These are phyloP conservation scores for Callimorpha dominula DNA, from an alignment of 2,888 invertebrate species.

Conservation along the genomic window DNA sequence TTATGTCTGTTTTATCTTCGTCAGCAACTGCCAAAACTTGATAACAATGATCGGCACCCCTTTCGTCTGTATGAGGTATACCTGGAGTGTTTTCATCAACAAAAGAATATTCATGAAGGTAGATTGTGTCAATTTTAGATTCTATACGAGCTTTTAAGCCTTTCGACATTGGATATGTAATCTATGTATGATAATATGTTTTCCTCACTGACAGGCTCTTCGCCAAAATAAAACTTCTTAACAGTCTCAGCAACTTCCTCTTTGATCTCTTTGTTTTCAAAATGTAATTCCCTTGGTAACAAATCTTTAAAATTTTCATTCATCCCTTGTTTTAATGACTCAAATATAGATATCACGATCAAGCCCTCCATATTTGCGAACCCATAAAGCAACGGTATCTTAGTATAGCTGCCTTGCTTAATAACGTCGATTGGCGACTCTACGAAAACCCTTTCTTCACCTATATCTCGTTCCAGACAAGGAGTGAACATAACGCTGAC, in stretches of 20 bases:
- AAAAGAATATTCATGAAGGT: slow-evolving; percentile 63
- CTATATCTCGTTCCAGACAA: slow-evolving; percentile 57
- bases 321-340: slow-evolving; percentile 52
- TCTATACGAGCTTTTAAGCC: slow-evolving; percentile 46
- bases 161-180: slow-evolving; percentile 58
- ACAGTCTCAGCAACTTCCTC: slow-evolving; percentile 48
- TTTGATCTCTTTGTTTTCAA: slow-evolving; percentile 52
- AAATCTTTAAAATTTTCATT: slow-evolving; percentile 60
- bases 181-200: slow-evolving; percentile 44
- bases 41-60: slow-evolving; percentile 59
- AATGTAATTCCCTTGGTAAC: slow-evolving; percentile 61
- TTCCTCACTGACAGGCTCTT: slow-evolving; percentile 36
- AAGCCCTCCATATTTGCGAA: slow-evolving; percentile 62
- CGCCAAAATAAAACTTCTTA: slow-evolving; percentile 63
- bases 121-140: slow-evolving; percentile 40
- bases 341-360: slow-evolving; percentile 38
- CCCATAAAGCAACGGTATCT: slow-evolving; percentile 54
- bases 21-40: slow-evolving; percentile 50
- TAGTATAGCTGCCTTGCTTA: slow-evolving; percentile 37
- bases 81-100: slow-evolving; percentile 45
- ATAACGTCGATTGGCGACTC: slow-evolving; percentile 44
- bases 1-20: slow-evolving; percentile 21
- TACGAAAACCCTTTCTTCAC: no score
- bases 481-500: slow-evolving; percentile 28
- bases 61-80: slow-evolving; percentile 48